Base-by-base conservation (phyloP, 2,113 vertebrate genomes). In the Hydrolagus affinis region DNA sequence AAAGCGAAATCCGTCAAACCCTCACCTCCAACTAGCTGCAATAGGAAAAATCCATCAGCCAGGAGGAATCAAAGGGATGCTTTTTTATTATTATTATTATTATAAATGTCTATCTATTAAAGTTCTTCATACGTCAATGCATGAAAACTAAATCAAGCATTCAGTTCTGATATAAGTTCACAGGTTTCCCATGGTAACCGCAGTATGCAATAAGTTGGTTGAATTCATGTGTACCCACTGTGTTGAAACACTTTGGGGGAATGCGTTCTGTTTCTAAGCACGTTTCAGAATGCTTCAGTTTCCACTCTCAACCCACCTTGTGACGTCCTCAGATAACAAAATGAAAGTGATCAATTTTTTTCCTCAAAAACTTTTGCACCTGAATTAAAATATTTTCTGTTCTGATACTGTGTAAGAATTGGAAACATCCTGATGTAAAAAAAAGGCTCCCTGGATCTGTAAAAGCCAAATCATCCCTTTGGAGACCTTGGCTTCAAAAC, bases 371-470 rank as follows among this genome's bases (percentile, higher is more conserved):
- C 64, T 80, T 80, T 64, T 23, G 62, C 59, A 80, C 77, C 60
- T 80, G 60, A 80, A 64, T 64, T 57, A 15, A 80, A 64, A 64
- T 25, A 30, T 64, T 62, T 15, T 15, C 14, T 17, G 7, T 62
- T 15, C 12, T 60, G 56, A 60, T 15, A 80, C 62, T n/a, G 6
- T n/a, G 57, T 62, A 28, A 59, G 64, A 64, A 80, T 64, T 80
- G 77, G 59, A 80, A 64, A 80, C 44, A 6, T 80, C 28, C 11
- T 64, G n/a, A 80, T 80, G 59, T 80, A 80, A 62, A 80, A 15
- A 8, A 28, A 59, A 28, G 15, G 77, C 7, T 19, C 62, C 62
- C 56, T 25, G 8, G 17, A 64, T 7, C 59, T 60, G 9, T 80
- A 15, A 12, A 21, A n/a, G 3, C 56, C 75, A 14, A 12, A 2